phyloP scores from a whole-genome alignment of 2,797 vertebrate genomes.

The Pipistrellus pipistrellus region DNA sequence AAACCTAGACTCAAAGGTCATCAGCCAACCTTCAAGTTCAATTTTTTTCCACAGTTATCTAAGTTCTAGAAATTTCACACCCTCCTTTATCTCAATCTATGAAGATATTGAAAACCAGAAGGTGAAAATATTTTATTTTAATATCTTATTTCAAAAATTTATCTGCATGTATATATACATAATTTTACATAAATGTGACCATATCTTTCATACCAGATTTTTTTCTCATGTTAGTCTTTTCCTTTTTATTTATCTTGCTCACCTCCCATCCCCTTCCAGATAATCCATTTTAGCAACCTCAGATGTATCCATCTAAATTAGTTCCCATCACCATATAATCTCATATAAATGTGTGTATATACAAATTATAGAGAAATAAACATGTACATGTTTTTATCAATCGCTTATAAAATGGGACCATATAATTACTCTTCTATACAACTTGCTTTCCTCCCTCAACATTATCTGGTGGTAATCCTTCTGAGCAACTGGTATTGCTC shows the following conservation, averaged over 20 bases:
- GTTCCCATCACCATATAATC: background rate
- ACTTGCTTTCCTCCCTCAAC: slow-evolving; percentile 2
- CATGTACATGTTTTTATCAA: background rate
- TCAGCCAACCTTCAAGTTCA: background rate
- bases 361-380: background rate
- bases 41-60: background rate
- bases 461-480: background rate
- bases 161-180: background rate
- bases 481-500: background rate
- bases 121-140: background rate
- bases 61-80: background rate
- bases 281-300: background rate
- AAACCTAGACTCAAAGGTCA: background rate
- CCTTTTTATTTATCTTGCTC: background rate
- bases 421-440: background rate
- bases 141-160: slow-evolving; percentile 31
- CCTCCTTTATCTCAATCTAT: background rate
- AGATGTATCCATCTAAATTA: background rate
- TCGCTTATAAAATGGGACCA: background rate
- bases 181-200: background rate
- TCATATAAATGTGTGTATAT: background rate
- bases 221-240: background rate
- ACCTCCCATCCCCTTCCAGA: background rate
- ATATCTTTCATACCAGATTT: background rate
- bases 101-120: background rate